Base-by-base conservation (phyloP, 2,113 vertebrate genomes). In the Bubo scandiacus region DNA sequence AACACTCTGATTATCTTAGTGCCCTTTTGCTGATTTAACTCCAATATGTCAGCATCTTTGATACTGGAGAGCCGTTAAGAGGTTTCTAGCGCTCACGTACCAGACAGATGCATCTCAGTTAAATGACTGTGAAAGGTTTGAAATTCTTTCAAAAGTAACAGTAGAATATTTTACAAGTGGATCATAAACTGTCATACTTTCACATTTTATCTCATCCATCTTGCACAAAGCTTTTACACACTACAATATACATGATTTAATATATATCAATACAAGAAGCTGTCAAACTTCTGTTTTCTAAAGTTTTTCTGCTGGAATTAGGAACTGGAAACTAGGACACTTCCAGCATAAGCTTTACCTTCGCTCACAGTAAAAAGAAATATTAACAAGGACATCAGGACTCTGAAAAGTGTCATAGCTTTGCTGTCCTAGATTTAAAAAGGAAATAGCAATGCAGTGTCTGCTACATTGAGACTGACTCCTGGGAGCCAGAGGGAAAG, bases 351-450 rank as follows among this genome's bases (percentile, higher is more conserved):
- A 91, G 65, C 91, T 89, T 81, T 86, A 94, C 94, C 79, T 93
- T 81, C 80, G 49, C 88, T 95, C 84, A 75, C 52, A 85, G 81
- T 81, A 92, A 93, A 85, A 91, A 94, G 90, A 95, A 88, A 97
- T 95, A 95, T 96, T 97, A 97, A 96, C 91, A 95, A 97, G 96
- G 94, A 92, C 92, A 88, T 96, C 92, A 94, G 96, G 96, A 94
- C 84, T 95, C 92, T 94, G 88, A 93, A 86, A 65, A 88, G 86
- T 92, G 88, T 82, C 71, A 92, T 71, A 96, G 87, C 85, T 95
- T 91, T 23, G 14, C 83, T 67, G 90, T 81, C 86, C 94, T 90
- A 93, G 94, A 91, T 94, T 97, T 95, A 83, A 96, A 97, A 94
- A 91, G 89, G 92, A 84, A 96, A 94, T 45, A 67, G 93, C 80